phyloP scores from a whole-genome alignment of 2,113 vertebrate species.

The Otocyon megalotis region DNA sequence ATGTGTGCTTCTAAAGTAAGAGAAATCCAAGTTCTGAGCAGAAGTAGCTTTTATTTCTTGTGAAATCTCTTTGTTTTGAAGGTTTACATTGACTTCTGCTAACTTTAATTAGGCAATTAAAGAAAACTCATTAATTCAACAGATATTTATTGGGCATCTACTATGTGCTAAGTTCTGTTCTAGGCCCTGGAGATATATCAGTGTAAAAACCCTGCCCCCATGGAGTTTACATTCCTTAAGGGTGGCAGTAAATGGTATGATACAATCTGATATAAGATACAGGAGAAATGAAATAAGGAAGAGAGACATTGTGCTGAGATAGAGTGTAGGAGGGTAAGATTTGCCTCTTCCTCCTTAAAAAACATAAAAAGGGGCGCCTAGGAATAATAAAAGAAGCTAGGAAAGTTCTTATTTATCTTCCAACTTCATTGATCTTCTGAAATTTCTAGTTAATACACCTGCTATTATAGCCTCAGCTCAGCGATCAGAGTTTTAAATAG shows the following conservation, averaged over 20 bases:
- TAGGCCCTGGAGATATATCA: neutral
- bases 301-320: neutral
- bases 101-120: neutral
- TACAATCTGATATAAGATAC: neutral
- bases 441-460: neutral
- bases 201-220: neutral
- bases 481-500: neutral
- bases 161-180: neutral
- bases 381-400: neutral
- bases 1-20: conserved; percentile 46
- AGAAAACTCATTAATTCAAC: conserved; percentile 19
- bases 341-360: neutral
- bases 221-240: neutral
- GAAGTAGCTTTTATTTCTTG: conserved; percentile 73
- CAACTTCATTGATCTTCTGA: neutral
- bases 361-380: neutral
- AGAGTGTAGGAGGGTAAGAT: neutral
- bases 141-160: neutral
- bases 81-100: conserved; percentile 51
- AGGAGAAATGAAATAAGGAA: neutral
- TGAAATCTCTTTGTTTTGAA: conserved; percentile 70
- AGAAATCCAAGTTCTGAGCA: conserved; percentile 75
- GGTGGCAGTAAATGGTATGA: no score
- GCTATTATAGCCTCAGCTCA: neutral
- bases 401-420: conserved; percentile 40